Evolutionary conservation across 1,140 invertebrate genomes (phyloP), one percentile per base, ranked within the genome.

Genomic region (Sminthurinus signatus): DNA sequence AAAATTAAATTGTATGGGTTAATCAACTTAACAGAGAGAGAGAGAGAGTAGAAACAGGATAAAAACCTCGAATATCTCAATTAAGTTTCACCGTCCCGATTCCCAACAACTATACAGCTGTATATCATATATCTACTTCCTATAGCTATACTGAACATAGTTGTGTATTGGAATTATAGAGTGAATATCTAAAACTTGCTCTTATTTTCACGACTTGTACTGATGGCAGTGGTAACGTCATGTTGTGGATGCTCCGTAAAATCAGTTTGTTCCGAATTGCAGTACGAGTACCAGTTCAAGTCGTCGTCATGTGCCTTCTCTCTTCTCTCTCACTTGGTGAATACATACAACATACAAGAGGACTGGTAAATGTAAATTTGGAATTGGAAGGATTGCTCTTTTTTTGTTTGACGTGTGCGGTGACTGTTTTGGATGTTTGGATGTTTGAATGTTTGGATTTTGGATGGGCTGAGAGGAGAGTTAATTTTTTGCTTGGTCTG

Each of bases 1-100:
- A 56, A 66, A 66, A 66, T 66, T 66, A 66, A 66, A 61, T 66
- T 66, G 58, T 57, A 42, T n/a, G 64, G 64, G 64, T 66, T 66
- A 66, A 66, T 66, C 52, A 66, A 66, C 50, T 66, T 66, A 66
- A 51, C 19, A 12, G 63, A n/a, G n/a, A n/a, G n/a, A n/a, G n/a
- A n/a, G n/a, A n/a, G 43, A 32, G 46, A 48, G 48, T 65, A 44
- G 43, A 59, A 61, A 66, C 51, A 66, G 64, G 58, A 48, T 42
- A 66, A 66, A 66, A 66, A 61, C 64, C 52, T 55, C 54, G 64
- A 66, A 66, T n/a, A n/a, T 66, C 58, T 61, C 64, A 61, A 65
- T 65, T 65, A 65, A 65, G 63, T 60, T 65, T 65, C 63, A n/a
- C 36, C 63, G 39, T 65, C 60, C 55, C 42, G 62, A 58, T 58